Percentiles rank a stretch among this genome's conserved stretches.
phyloP scores from a whole-genome alignment of 2,797 vertebrate genomes.

The Melanotaenia maccullochi region DNA sequence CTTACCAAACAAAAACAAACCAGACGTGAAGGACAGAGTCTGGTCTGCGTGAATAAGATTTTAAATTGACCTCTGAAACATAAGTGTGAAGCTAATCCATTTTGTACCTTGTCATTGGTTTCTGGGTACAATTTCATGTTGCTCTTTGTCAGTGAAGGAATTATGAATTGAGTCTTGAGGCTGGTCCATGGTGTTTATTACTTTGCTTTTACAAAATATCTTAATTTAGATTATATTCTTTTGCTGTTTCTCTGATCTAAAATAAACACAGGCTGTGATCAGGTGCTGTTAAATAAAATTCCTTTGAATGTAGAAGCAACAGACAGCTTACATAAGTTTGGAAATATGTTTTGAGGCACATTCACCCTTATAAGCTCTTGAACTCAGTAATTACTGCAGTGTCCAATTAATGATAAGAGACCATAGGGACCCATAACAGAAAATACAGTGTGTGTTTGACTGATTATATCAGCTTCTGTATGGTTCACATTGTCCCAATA shows the following conservation, averaged over 20 bases:
- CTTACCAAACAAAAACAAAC: not conserved
- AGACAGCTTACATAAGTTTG: not conserved
- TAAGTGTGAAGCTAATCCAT: constrained; percentile 18
- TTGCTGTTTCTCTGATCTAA: not conserved
- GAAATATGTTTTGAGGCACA: not conserved
- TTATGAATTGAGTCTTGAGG: constrained; percentile 33
- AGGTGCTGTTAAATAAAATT: constrained; percentile 4
- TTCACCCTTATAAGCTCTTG: not conserved
- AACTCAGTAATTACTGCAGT: not conserved
- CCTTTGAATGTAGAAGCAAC: not conserved
- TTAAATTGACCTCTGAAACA: constrained; percentile 31
- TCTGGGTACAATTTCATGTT: constrained; percentile 20
- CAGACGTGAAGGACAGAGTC: constrained; percentile 1
- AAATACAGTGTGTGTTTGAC: not conserved
- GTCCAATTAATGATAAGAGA: no score
- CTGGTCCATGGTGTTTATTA: constrained; percentile 15
- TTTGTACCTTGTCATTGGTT: constrained; percentile 24
- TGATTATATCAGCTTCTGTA: no score
- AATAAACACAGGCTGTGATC: constrained; percentile 22
- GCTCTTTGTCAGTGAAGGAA: constrained; percentile 19
- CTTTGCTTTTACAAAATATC: constrained; percentile 23
- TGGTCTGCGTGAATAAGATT: constrained; percentile 2
- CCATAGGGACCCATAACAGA: not conserved
- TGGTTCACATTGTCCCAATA: no score
- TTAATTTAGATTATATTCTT: constrained; percentile 17